A percentile compares a stretch with the other conserved stretches of the same genome.
Evolutionary conservation across 2,888 invertebrate species (phyloP).

Genomic region (Trachelus iudaicus): DNA sequence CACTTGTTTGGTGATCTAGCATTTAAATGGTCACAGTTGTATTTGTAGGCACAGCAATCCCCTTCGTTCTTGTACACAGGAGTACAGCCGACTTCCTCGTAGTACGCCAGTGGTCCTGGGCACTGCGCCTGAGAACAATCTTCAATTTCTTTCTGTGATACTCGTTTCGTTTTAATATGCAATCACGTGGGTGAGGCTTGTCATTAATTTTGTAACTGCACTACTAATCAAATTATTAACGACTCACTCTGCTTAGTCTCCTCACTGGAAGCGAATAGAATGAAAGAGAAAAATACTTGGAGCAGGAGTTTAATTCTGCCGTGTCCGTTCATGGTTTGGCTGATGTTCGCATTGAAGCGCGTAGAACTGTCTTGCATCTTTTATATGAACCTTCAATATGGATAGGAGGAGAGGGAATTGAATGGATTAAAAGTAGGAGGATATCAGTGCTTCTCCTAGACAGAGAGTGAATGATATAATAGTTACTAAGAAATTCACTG

Average conservation of each 20-base stretch:
- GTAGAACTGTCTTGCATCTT: background rate
- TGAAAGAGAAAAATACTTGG: background rate
- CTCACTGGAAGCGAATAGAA: background rate
- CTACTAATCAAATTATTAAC: background rate
- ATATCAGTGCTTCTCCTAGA: background rate
- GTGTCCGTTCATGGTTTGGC: background rate
- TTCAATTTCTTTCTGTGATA: constrained; percentile 1
- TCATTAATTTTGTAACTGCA: background rate
- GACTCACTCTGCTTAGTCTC: background rate
- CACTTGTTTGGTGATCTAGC: constrained; percentile 41
- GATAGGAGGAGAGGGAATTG: background rate
- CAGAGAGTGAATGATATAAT: background rate
- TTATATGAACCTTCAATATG: background rate
- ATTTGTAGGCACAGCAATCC: constrained; percentile 45
- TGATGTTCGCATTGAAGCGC: background rate
- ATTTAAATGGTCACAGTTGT: constrained; percentile 47
- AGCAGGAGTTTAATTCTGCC: background rate
- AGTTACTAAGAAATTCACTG: background rate
- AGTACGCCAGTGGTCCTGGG: constrained; percentile 45
- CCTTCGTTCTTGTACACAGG: constrained; percentile 40
- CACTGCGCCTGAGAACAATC: constrained; percentile 40
- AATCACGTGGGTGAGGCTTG: background rate
- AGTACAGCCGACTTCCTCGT: constrained; percentile 41
- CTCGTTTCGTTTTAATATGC: background rate
- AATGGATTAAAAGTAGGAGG: background rate